A percentile compares a stretch with the other conserved stretches of the same genome.
Conservation (phyloP, 1,140 invertebrate genomes). For the Nixonia krombeini region DNA sequence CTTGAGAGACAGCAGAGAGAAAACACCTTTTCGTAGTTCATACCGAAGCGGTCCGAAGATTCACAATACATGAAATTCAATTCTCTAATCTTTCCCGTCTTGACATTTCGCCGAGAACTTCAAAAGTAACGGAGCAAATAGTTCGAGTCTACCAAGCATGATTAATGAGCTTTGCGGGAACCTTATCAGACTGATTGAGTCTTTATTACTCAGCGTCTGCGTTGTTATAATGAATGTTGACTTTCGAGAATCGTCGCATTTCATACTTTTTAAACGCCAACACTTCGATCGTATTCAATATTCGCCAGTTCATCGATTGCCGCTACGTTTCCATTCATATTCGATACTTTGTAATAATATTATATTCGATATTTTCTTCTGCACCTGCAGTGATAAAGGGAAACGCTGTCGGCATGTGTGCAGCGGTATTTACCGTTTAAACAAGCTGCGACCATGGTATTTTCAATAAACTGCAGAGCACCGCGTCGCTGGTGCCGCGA, state of each 20-base stretch:
- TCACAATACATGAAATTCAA: no score
- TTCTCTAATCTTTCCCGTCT: constrained; percentile 14
- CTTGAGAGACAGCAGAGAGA: no score
- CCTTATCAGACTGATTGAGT: constrained; percentile 8
- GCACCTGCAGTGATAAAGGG: neutral
- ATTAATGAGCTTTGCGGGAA: constrained; percentile 14
- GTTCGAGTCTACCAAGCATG: constrained; percentile 8
- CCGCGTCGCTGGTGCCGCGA: constrained; percentile 1
- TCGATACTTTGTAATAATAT: neutral
- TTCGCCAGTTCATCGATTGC: neutral
- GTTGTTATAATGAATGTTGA: constrained; percentile 15
- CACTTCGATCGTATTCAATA: no score
- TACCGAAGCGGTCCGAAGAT: no score
- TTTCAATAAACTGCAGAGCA: constrained; percentile 33
- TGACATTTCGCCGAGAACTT: constrained; percentile 20
- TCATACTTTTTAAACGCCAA: no score
- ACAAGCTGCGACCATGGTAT: constrained; percentile 28
- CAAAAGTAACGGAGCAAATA: constrained; percentile 20
- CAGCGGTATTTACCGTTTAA: constrained; percentile 32
- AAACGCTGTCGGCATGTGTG: constrained; percentile 11
- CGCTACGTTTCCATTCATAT: neutral
- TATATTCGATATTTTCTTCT: constrained; percentile 10
- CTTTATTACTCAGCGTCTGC: constrained; percentile 16
- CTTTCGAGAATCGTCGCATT: no score
- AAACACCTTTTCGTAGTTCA: no score